phyloP scores from a whole-genome alignment of 1,140 invertebrate genomes.

The Neotoxoptera formosana region DNA sequence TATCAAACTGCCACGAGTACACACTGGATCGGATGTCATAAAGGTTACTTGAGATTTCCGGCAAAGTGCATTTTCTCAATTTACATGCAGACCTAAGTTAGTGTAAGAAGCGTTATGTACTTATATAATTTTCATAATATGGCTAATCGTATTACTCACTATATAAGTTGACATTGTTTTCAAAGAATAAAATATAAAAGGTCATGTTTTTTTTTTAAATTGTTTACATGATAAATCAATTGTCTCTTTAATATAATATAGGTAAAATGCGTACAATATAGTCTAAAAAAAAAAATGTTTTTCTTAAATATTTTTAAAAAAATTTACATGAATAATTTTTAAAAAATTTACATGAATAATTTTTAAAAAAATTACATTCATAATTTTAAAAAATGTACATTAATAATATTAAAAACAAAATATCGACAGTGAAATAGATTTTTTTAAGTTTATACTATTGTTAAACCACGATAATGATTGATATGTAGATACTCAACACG shows the following conservation, averaged over 20 bases:
- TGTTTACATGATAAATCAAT: background rate
- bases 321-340: background rate
- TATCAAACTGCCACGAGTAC: background rate
- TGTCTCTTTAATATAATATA: too few relatives aligned
- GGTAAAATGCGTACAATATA: too few relatives aligned
- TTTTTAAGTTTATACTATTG: too few relatives aligned
- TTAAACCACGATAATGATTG: too few relatives aligned
- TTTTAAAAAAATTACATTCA: background rate
- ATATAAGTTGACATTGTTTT: background rate
- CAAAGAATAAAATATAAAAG: background rate
- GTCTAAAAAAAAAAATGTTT: too few relatives aligned
- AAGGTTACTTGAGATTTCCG: background rate
- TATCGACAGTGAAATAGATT: background rate
- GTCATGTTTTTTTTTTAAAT: background rate
- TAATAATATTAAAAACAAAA: too few relatives aligned
- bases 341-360: background rate
- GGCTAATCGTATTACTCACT: background rate
- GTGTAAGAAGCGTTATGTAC: background rate
- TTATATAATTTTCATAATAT: background rate
- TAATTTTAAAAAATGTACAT: too few relatives aligned
- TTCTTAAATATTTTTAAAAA: background rate
- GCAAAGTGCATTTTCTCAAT: background rate
- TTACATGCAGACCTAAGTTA: background rate
- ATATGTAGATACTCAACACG: background rate
- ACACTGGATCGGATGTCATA: background rate